These are phyloP conservation scores for Nothocercus nigrocapillus DNA, from an alignment of 2,113 vertebrate genomes.

Conservation along the genomic window DNA sequence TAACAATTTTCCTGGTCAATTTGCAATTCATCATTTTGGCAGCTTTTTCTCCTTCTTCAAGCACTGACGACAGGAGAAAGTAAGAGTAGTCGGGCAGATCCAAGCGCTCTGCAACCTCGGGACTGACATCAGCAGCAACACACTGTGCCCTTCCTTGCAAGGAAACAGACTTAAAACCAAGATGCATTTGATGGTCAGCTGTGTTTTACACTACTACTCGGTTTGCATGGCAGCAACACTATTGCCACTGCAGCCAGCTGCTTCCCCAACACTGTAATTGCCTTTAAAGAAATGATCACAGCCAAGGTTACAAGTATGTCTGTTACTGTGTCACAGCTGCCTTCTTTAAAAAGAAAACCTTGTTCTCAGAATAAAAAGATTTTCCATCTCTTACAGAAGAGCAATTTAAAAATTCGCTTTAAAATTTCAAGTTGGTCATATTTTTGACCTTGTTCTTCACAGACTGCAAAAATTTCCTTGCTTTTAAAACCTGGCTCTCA, in stretches of 20 bases:
- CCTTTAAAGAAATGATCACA: slow-evolving; percentile 40
- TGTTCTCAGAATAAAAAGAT: slow-evolving; percentile 24
- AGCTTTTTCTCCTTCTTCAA: slow-evolving; percentile 4
- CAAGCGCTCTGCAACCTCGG: slow-evolving; percentile 31
- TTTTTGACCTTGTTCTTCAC: background rate
- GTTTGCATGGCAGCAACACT: background rate
- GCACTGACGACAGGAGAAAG: slow-evolving; percentile 62
- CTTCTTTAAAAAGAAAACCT: slow-evolving; percentile 40
- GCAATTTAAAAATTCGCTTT: background rate
- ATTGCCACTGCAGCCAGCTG: slow-evolving; percentile 20
- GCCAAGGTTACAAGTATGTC: slow-evolving; percentile 13
- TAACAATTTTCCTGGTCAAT: slow-evolving; percentile 32
- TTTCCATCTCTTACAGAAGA: slow-evolving; percentile 32
- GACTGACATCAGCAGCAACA: slow-evolving; percentile 22
- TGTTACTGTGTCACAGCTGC: slow-evolving; percentile 25
- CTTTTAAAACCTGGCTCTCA: background rate
- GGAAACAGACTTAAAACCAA: slow-evolving; percentile 34
- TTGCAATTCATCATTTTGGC: slow-evolving; percentile 14
- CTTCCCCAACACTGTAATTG: slow-evolving; percentile 29
- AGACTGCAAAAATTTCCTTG: background rate
- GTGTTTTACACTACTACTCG: slow-evolving; percentile 32
- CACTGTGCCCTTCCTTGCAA: background rate
- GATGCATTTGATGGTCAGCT: slow-evolving; percentile 12
- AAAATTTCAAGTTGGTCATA: background rate
- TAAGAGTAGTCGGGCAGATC: slow-evolving; percentile 24